These are phyloP conservation scores for Mormoops blainvillei DNA, from an alignment of 2,113 vertebrate genomes.

Conservation along the genomic window DNA sequence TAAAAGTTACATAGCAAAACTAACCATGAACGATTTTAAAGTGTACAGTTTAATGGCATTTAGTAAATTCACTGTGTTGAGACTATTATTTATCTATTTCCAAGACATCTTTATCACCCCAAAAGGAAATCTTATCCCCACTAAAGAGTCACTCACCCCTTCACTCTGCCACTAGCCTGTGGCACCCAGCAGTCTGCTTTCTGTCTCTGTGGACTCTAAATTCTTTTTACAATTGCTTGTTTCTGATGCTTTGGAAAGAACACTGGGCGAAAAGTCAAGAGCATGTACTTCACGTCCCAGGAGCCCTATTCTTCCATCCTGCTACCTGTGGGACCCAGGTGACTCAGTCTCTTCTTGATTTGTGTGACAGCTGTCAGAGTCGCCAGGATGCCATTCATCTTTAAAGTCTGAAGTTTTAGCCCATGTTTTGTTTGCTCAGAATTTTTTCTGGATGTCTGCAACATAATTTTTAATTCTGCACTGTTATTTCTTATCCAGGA, in stretches of 20 bases:
- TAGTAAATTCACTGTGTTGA: not conserved
- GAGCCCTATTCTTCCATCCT: not conserved
- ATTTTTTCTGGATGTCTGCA: not conserved
- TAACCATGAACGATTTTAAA: not conserved
- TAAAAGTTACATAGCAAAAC: not conserved
- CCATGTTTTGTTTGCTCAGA: not conserved
- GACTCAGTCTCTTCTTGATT: not conserved
- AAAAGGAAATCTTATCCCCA: not conserved
- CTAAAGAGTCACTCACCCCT: not conserved
- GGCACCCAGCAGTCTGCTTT: not conserved
- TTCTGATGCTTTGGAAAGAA: no score
- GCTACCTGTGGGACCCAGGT: not conserved
- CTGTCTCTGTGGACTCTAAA: not conserved
- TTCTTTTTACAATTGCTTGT: no score
- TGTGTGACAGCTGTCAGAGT: not conserved
- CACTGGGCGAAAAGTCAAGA: not conserved
- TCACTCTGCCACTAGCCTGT: not conserved
- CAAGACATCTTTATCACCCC: not conserved
- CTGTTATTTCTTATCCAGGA: not conserved
- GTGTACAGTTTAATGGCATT: not conserved
- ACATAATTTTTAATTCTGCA: not conserved
- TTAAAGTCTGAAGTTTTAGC: not conserved
- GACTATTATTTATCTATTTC: not conserved
- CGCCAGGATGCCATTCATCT: not conserved
- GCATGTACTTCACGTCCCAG: not conserved